Conservation (phyloP, 2,113 vertebrate genomes). For the Phocoena phocoena region DNA sequence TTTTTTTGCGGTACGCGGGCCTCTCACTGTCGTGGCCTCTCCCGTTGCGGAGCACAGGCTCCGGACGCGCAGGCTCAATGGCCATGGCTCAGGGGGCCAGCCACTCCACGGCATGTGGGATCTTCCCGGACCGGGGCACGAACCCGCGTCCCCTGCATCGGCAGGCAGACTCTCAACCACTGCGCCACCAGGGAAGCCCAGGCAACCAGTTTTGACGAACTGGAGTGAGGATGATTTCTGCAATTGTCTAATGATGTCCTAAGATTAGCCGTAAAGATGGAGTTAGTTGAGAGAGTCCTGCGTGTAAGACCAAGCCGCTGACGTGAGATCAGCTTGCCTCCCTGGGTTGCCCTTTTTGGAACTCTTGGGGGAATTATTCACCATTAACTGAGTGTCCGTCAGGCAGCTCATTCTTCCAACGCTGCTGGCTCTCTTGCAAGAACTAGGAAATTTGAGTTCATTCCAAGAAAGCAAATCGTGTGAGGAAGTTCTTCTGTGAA, state of each 20-base stretch:
- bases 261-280: not conserved
- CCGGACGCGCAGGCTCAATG: too few relatives aligned
- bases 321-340: accelerated
- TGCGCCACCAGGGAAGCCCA: too few relatives aligned
- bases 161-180: too few relatives aligned
- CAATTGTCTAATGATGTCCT: not conserved
- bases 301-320: not conserved
- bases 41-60: too few relatives aligned
- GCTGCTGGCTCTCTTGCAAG: not conserved
- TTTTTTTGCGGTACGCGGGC: too few relatives aligned
- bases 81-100: too few relatives aligned
- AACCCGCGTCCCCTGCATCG: too few relatives aligned
- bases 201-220: not conserved
- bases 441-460: not conserved
- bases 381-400: not conserved
- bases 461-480: not conserved
- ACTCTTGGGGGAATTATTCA: not conserved
- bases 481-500: not conserved
- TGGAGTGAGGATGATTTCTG: not conserved
- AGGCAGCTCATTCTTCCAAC: not conserved
- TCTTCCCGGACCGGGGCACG: too few relatives aligned
- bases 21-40: too few relatives aligned
- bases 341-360: not conserved
- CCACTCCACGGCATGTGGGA: too few relatives aligned
- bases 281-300: not conserved